phyloP scores from a whole-genome alignment of 2,113 vertebrate species.

The Gila orcuttii region DNA sequence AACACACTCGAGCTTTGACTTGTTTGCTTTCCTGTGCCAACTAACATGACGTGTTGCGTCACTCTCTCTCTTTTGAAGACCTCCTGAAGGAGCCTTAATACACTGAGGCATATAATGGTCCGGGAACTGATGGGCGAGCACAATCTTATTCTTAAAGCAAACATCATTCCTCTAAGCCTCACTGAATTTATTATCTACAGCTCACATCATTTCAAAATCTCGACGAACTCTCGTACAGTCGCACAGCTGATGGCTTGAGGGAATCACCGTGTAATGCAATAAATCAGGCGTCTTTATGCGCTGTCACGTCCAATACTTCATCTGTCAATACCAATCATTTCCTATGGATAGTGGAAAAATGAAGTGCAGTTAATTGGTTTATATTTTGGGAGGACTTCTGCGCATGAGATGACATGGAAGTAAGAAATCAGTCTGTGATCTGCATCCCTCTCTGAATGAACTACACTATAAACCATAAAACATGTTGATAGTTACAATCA shows the following conservation, averaged over 20 bases:
- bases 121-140: neutral
- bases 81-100: neutral
- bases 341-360: slow-evolving; percentile 15
- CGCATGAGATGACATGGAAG: neutral
- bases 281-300: slow-evolving; percentile 66
- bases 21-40: neutral
- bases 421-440: neutral
- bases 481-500: too few relatives aligned
- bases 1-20: neutral
- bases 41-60: neutral
- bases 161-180: slow-evolving; percentile 39
- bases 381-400: neutral
- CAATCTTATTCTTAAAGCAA: slow-evolving; percentile 45
- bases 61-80: neutral
- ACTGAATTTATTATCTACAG: slow-evolving; percentile 40
- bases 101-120: neutral
- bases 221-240: slow-evolving; percentile 14
- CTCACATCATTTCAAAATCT: slow-evolving; percentile 31
- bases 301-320: slow-evolving; percentile 74
- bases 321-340: slow-evolving; percentile 43
- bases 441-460: neutral
- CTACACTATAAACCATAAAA: neutral
- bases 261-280: slow-evolving; percentile 65
- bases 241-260: slow-evolving; percentile 42
- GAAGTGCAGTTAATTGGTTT: neutral